Conservation (phyloP, 2,888 invertebrate species). For the Cyaniris semiargus region DNA sequence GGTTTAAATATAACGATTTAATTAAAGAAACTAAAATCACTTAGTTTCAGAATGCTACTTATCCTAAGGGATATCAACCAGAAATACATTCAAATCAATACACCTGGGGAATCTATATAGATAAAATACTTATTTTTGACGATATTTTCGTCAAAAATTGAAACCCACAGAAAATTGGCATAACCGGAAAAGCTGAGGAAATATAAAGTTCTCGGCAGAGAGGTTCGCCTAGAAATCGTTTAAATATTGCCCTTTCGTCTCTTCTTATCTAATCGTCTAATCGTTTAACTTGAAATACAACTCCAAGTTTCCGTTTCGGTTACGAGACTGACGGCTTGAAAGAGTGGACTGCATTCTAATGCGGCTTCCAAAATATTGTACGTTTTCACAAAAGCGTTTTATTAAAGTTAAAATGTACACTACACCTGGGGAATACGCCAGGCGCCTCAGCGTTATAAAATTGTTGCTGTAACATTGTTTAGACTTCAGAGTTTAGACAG, state of each 20-base stretch:
- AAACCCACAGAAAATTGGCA: not conserved
- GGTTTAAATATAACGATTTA: not conserved
- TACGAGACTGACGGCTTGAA: slow-evolving; percentile 47
- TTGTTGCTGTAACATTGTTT: not conserved
- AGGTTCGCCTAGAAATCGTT: not conserved
- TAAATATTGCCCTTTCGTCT: slow-evolving; percentile 26
- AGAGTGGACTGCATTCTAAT: slow-evolving; percentile 37
- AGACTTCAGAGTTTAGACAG: slow-evolving; percentile 6
- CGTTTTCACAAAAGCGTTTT: slow-evolving; percentile 18
- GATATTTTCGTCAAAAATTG: not conserved
- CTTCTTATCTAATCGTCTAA: no score
- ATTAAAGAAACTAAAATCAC: not conserved
- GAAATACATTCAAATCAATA: no score
- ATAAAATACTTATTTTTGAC: not conserved
- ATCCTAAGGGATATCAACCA: not conserved
- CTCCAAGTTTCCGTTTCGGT: slow-evolving; percentile 52
- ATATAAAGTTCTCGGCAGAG: not conserved
- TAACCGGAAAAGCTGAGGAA: not conserved
- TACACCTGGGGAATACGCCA: slow-evolving; percentile 11
- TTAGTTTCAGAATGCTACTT: not conserved
- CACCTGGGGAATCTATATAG: no score
- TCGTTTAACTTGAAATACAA: slow-evolving; percentile 51
- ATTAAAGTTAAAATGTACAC: not conserved
- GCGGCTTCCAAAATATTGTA: slow-evolving; percentile 33
- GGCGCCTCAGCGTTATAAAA: not conserved